phyloP scores from a whole-genome alignment of 1,140 invertebrate genomes.

The Meloidogyne hapla region DNA sequence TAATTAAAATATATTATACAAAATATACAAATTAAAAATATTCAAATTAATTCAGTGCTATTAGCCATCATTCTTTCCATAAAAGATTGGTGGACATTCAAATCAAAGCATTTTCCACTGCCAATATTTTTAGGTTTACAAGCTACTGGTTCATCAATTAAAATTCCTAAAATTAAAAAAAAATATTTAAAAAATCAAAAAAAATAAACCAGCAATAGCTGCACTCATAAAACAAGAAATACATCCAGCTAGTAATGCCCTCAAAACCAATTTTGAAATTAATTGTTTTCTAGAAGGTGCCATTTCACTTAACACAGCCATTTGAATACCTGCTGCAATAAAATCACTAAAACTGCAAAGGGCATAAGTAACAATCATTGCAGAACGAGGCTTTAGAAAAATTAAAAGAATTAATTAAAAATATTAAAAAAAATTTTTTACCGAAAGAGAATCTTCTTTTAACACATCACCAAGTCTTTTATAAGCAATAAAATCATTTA shows the following conservation, averaged over 20 bases:
- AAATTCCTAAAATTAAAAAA: not conserved
- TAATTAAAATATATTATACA: no score
- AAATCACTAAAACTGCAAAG: slow-evolving; percentile 93
- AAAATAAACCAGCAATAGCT: slow-evolving; percentile 45
- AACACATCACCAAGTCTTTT: slow-evolving; percentile 67
- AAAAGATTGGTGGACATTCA: slow-evolving; percentile 18
- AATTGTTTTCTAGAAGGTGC: slow-evolving; percentile 45
- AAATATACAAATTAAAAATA: not conserved
- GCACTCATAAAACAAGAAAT: slow-evolving; percentile 55
- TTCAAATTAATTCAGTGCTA: not conserved
- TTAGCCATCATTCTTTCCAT: slow-evolving; percentile 19
- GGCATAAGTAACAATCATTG: slow-evolving; percentile 82
- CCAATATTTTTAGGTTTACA: slow-evolving; percentile 13
- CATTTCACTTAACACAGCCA: slow-evolving; percentile 68
- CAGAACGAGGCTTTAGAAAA: slow-evolving; percentile 66
- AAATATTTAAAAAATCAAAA: no score
- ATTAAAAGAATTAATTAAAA: not conserved
- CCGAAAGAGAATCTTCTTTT: not conserved
- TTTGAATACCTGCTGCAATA: slow-evolving; percentile 79
- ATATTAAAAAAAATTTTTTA: not conserved
- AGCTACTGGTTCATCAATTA: slow-evolving; percentile 25
- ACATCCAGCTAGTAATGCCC: slow-evolving; percentile 48
- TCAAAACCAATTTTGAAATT: slow-evolving; percentile 48
- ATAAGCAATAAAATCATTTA: slow-evolving; percentile 89
- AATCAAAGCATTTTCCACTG: slow-evolving; percentile 21